Evolutionary conservation across 2,888 invertebrate genomes (phyloP), one percentile per base, ranked within the genome.

Genomic region (Apoderus coryli): DNA sequence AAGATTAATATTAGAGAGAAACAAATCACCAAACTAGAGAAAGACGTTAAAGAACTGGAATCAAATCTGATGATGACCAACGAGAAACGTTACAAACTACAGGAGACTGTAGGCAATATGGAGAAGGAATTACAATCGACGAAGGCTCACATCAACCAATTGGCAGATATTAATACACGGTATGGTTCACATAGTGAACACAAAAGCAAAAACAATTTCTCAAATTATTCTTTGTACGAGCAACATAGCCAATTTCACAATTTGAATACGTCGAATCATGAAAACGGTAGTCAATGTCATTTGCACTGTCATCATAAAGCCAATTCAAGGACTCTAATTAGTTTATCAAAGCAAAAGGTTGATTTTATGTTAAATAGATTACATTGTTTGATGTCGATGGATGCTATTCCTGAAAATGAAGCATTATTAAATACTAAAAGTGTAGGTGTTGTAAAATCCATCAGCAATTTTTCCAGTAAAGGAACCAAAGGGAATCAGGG

Each of bases 101-200:
- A 56, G 39, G 53, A 55, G 27, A 49, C 52, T 6, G 44, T 56
- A 4, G 49, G 51, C 6, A 35, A 38, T 6, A 52, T 54, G 54
- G 54, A 56, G 35, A 52, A 52, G 31, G 53, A 56, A 30, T 40
- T 56, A 14, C 54, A 56, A 33, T 42, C 47, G n/a, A 52, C 50
- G 3, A 54, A 54, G 36, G 50, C 50, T 3, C 53, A 51, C 27
- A 44, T 50, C 12, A 52, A 46, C 33, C 49, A 51, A 31, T 37
- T 53, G 28, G 44, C 49, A 13, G 52, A 52, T 28, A 42, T 48
- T 37, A 50, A 52, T 40, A 44, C 51, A 47, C 50, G 53, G 19
- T 19, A 19, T n/a, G 19, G n/a, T 19, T 6, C 6, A n/a, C 7
- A 19, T 7, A 19, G n/a, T 19, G n/a, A n/a, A n/a, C n/a, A n/a